Conservation (phyloP, 2,113 vertebrate genomes). For the Semnopithecus entellus region DNA sequence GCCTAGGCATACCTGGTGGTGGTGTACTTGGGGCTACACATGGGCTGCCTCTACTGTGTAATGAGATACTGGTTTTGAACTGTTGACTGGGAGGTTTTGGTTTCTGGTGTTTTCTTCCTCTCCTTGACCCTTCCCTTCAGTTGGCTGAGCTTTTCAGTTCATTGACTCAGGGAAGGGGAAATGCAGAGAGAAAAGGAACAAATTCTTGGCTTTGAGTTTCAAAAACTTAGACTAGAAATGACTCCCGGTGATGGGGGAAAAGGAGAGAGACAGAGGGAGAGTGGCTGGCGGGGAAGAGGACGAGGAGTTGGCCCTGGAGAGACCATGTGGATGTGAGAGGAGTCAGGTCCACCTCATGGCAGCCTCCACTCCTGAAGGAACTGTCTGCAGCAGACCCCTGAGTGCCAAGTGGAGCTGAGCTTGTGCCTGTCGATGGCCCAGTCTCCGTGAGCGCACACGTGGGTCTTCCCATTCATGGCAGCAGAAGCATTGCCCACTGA, state of each 20-base stretch:
- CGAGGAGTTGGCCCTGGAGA: neutral
- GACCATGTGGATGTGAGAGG: fast-evolving
- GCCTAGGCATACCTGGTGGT: neutral
- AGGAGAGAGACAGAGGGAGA: neutral
- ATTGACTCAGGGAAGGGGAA: neutral
- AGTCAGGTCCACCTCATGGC: neutral
- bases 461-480: neutral
- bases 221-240: neutral
- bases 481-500: neutral
- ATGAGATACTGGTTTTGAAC: neutral
- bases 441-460: neutral
- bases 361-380: too few relatives aligned
- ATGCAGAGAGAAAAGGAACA: neutral
- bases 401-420: too few relatives aligned
- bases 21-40: neutral
- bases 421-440: neutral
- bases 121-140: neutral
- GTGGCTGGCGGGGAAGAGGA: neutral
- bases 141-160: neutral
- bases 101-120: neutral
- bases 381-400: neutral
- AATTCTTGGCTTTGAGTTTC: neutral
- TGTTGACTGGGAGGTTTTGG: neutral
- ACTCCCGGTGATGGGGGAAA: neutral
- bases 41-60: neutral